Evolutionary conservation across 2,888 invertebrate species (phyloP).

Genomic region (Leptinotarsa rubiginosa): DNA sequence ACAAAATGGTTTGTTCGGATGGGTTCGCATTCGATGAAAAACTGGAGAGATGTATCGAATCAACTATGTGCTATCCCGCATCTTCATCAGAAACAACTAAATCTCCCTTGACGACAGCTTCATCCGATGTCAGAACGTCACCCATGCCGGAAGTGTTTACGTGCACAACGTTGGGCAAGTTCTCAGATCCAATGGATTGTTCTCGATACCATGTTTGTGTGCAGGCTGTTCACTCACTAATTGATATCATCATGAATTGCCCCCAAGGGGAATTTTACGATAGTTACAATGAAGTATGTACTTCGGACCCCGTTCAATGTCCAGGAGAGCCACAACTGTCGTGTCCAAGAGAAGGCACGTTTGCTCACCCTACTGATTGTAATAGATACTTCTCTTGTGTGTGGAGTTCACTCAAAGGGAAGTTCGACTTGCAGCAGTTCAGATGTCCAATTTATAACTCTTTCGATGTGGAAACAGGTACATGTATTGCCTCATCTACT

Average conservation of each 20-base stretch:
- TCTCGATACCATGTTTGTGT: conserved; percentile 57
- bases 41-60: conserved; percentile 8
- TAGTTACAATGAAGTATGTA: conserved; percentile 51
- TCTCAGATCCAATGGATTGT: conserved; percentile 54
- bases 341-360: conserved; percentile 66
- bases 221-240: conserved; percentile 43
- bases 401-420: conserved; percentile 67
- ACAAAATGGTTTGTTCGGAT: conserved; percentile 67
- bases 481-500: conserved; percentile 66
- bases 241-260: conserved; percentile 54
- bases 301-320: conserved; percentile 56
- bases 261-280: conserved; percentile 54
- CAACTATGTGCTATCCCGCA: neutral
- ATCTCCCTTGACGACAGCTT: neutral
- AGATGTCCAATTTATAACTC: conserved; percentile 66
- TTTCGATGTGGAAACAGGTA: conserved; percentile 63
- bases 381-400: conserved; percentile 69
- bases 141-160: conserved; percentile 40
- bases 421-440: conserved; percentile 68
- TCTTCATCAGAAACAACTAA: neutral
- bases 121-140: neutral
- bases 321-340: conserved; percentile 50
- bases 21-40: conserved; percentile 20
- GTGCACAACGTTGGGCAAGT: conserved; percentile 54
- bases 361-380: conserved; percentile 67